Base-by-base conservation (phyloP, 2,888 invertebrate species). In the Halocaridina rubra region DNA sequence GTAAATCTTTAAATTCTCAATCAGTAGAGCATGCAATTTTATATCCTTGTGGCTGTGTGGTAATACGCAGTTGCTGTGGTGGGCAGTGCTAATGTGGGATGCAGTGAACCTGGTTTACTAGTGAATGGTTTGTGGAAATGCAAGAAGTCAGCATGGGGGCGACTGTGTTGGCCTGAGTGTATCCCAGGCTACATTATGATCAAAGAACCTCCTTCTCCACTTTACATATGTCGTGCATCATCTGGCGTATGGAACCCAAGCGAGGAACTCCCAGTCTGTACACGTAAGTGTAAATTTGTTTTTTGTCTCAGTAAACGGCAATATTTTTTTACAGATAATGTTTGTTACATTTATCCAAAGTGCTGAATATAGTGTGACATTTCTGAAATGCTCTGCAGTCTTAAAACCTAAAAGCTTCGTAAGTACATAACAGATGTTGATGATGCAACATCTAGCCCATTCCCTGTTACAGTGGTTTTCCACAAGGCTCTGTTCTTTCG, bases 151-250 rank as follows among this genome's bases (percentile, higher is more conserved):
- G 67, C 85, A 22, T 76, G 87, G 82, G 85, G 85, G 24, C 79
- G 80, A 39, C 74, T 86, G 77, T 87, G 87, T 84, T 81, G 85
- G n/a, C 80, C 87, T 53, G 64, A 75, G 57, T 87, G 87, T 59
- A 74, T 61, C 39, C 80, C 77, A 10, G 84, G 82, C 19, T 80
- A 77, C 69, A 71, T 81, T 33, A 81, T 87, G 81, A 82, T 86
- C 77, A 77, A 64, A n/a, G 67, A 46, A 7, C 82, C 87, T 39
- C 64, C 85, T 32, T 82, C 87, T 74, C 82, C 85, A 69, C 80
- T 87, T 86, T 87, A 84, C 85, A 87, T 87, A 81, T 87, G 85
- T 69, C 75, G 57, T 27, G 24, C 75, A 7, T 74, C 82, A 39
- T 72, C 82, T 19, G 86, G 86, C 5, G 67, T 24, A 13, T 86